These are phyloP conservation scores for Cynopterus brachyotis DNA, from an alignment of 2,113 vertebrate species.

Conservation along the genomic window DNA sequence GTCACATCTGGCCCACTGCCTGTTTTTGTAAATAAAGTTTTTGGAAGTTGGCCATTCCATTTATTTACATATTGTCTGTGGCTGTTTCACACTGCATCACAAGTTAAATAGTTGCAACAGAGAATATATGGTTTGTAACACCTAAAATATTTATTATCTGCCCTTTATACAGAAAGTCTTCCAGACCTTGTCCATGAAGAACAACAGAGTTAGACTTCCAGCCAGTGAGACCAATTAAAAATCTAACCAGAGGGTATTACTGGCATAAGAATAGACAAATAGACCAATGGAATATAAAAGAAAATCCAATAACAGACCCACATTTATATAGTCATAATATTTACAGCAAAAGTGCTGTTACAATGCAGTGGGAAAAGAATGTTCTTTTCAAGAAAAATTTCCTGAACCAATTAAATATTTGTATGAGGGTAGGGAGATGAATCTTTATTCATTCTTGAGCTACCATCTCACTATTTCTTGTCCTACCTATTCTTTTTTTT, in stretches of 20 bases:
- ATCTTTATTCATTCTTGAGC: neutral
- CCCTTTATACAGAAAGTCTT: neutral
- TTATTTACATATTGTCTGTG: neutral
- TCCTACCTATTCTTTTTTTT: neutral
- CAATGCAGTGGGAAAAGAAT: neutral
- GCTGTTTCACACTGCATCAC: neutral
- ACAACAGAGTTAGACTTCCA: neutral
- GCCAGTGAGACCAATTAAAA: neutral
- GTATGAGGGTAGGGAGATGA: neutral
- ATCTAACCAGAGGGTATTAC: neutral
- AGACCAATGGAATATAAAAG: neutral
- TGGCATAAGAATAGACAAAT: neutral
- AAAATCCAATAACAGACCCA: neutral
- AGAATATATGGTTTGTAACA: neutral
- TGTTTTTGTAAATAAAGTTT: neutral
- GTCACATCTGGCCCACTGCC: neutral
- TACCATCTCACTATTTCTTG: neutral
- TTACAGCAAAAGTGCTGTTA: neutral
- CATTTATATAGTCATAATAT: neutral
- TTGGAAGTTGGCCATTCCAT: neutral
- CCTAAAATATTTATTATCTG: neutral
- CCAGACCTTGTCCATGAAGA: neutral
- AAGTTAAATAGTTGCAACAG: neutral
- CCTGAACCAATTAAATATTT: neutral
- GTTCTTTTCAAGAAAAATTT: neutral